Base-by-base conservation (phyloP, 1,140 invertebrate species). In the Babylonia areolata region DNA sequence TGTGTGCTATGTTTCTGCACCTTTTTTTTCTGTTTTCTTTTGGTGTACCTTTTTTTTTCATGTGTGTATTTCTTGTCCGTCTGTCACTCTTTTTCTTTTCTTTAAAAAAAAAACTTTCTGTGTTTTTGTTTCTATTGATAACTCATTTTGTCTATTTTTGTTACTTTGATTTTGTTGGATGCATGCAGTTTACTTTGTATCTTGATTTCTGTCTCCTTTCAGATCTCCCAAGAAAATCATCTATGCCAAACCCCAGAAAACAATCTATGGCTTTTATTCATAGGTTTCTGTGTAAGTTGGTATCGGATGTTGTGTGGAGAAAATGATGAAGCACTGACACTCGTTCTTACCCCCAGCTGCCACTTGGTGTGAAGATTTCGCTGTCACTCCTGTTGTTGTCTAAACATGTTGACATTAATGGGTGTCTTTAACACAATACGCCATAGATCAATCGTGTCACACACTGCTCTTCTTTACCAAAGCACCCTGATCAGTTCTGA, bases 221-320 rank as follows among this genome's bases (percentile, higher is more conserved):
- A 84, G 82, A 71, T 37, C 15, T 6, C 23, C 64, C 64, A 75
- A 71, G 82, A 84, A 69, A 84, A 73, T 73, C 64, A 1, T 84
- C 82, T 17, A 46, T 73, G 64, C 82, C 82, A 31, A 73, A 73
- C 40, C 64, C 64, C 37, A 35, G 82, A 73, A 84, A 84, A 84
- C 82, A 73, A n/a, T 84, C 82, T 84, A 12, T 84, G 82, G 69
- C 64, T 31, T 73, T 71, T 73, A 69, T 84, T 84, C 69, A 69
- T 73, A 84, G 40, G 69, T 84, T 84, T 71, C 23, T 84, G 58
- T 73, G 82, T 84, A 84, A 84, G 82, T 84, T 58, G 37, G 35
- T n/a, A 12, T 35, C 23, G 28, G 5, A 0, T 77, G 75, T 77
- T 77, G 75, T 39, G 35, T 40, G 39, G 37, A 39, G 28, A 40